phyloP scores from a whole-genome alignment of 2,797 vertebrate genomes.

The Miichthys miiuy region DNA sequence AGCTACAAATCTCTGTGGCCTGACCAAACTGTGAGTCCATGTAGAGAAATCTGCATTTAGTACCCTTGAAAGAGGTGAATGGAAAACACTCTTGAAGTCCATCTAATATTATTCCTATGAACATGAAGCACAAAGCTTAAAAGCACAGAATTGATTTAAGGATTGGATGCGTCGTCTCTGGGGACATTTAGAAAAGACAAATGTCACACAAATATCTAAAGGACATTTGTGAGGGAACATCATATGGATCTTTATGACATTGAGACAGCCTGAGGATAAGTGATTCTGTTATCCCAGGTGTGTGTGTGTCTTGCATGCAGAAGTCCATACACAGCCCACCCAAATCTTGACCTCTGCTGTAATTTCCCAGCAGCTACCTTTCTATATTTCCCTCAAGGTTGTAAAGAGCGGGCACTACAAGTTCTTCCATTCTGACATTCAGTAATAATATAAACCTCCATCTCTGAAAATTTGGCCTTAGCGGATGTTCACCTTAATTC shows the following conservation, averaged over 20 bases:
- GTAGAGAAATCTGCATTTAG: constrained; percentile 49
- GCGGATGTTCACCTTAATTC: constrained; percentile 34
- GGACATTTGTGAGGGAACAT: constrained; percentile 46
- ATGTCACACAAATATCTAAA: constrained; percentile 58
- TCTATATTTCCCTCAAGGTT: neutral
- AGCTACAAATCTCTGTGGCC: constrained; percentile 60
- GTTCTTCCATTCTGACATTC: constrained; percentile 33
- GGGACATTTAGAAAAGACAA: constrained; percentile 58
- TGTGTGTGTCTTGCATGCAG: constrained; percentile 27
- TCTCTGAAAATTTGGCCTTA: constrained; percentile 33
- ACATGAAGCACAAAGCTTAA: constrained; percentile 45
- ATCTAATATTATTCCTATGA: constrained; percentile 35
- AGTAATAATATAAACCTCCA: constrained; percentile 33
- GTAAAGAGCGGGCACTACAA: neutral
- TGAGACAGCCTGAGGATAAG: constrained; percentile 57
- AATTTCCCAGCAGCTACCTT: constrained; percentile 12
- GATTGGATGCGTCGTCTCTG: constrained; percentile 17
- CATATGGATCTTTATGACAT: constrained; percentile 46
- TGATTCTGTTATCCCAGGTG: constrained; percentile 33
- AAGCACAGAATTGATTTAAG: constrained; percentile 56
- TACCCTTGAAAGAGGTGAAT: constrained; percentile 48
- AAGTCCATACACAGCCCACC: neutral
- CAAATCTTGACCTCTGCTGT: constrained; percentile 33
- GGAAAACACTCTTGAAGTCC: constrained; percentile 20
- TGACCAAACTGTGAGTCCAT: constrained; percentile 46